Percentiles rank a stretch among this genome's conserved stretches.
Conservation (phyloP, 2,113 vertebrate genomes). For the Rana temporaria region DNA sequence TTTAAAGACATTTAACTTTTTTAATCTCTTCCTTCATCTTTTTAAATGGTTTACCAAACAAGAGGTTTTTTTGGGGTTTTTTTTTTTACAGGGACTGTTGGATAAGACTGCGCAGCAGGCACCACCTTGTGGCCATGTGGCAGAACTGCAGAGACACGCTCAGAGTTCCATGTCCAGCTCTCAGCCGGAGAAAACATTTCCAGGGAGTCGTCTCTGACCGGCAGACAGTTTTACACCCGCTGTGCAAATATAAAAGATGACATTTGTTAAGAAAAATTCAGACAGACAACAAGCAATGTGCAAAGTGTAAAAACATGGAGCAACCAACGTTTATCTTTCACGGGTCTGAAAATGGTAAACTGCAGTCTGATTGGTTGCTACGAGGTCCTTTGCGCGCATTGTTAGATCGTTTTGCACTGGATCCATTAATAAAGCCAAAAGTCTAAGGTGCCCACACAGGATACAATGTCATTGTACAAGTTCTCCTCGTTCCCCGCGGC, state of each 20-base stretch:
- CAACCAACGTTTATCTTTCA: not conserved
- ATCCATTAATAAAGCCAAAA: not conserved
- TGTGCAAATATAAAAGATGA: not conserved
- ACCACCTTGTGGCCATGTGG: not conserved
- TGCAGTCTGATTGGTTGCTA: not conserved
- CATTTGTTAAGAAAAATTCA: too few relatives aligned
- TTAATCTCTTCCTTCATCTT: too few relatives aligned
- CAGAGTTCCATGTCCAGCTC: not conserved
- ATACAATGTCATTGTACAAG: too few relatives aligned
- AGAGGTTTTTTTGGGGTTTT: too few relatives aligned
- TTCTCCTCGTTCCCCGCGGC: too few relatives aligned
- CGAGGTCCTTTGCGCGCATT: too few relatives aligned
- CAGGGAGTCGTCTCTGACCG: not conserved
- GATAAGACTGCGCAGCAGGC: not conserved
- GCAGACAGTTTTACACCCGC: not conserved
- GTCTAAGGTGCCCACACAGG: too few relatives aligned
- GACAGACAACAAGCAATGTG: not conserved
- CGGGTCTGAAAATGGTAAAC: not conserved
- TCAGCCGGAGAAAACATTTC: not conserved
- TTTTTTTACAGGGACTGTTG: too few relatives aligned
- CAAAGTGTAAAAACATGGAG: not conserved
- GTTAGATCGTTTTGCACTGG: not conserved
- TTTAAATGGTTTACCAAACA: too few relatives aligned
- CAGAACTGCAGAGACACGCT: constrained; percentile 2
- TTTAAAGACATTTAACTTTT: too few relatives aligned